Percentiles rank a stretch among this genome's conserved stretches.
These are phyloP conservation scores for Acipenser transmontanus DNA, from an alignment of 2,797 vertebrate genomes.

Conservation along the genomic window DNA sequence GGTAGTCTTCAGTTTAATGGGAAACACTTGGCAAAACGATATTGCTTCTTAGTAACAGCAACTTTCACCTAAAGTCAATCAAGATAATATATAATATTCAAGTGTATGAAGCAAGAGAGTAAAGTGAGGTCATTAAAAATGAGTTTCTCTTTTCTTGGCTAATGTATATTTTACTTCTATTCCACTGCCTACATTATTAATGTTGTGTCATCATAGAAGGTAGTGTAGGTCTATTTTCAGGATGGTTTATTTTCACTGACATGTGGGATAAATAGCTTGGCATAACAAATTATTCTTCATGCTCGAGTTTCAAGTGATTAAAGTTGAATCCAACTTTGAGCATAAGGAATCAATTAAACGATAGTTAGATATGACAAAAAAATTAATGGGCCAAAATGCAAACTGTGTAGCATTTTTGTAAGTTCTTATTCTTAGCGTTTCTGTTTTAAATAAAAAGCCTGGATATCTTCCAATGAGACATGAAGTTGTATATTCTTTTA, in stretches of 20 bases:
- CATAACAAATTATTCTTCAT: constrained; percentile 65
- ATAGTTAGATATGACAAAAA: constrained; percentile 71
- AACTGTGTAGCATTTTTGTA: constrained; percentile 46
- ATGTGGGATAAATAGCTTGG: constrained; percentile 54
- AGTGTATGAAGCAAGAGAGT: constrained; percentile 4
- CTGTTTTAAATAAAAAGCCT: constrained; percentile 71
- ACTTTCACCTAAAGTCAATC: constrained; percentile 16
- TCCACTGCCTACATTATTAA: constrained; percentile 47
- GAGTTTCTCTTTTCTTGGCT: constrained; percentile 31
- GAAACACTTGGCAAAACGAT: neutral
- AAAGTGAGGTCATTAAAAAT: constrained; percentile 13
- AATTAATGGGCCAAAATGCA: constrained; percentile 66
- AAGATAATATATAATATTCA: constrained; percentile 4
- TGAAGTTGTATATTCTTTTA: constrained; percentile 42
- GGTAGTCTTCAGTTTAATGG: too few species aligned
- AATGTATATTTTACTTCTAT: constrained; percentile 30
- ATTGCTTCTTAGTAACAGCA: constrained; percentile 12
- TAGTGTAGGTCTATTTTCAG: constrained; percentile 49
- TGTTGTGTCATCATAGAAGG: constrained; percentile 48
- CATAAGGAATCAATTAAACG: constrained; percentile 74
- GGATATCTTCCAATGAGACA: constrained; percentile 53
- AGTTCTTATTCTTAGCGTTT: constrained; percentile 45
- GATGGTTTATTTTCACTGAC: constrained; percentile 51
- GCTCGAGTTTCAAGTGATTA: constrained; percentile 61
- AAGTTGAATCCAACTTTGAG: constrained; percentile 58